Conservation (phyloP, 2,888 invertebrate genomes). For the Miltochrista miniata region DNA sequence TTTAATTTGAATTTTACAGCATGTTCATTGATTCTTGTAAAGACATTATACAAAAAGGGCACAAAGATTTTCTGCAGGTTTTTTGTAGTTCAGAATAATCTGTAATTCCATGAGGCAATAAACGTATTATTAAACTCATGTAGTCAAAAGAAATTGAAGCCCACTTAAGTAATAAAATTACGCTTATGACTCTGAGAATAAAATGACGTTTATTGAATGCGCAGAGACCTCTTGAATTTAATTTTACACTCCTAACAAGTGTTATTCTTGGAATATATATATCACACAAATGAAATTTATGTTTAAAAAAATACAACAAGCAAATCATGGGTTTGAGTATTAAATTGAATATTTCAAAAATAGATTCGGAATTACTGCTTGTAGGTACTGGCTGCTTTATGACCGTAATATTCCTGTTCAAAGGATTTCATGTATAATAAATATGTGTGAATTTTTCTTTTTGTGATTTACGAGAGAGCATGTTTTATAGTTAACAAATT, state of each 20-base stretch:
- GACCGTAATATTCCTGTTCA: conserved; percentile 40
- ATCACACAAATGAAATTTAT: conserved; percentile 30
- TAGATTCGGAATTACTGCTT: conserved; percentile 41
- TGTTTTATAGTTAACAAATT: conserved; percentile 72
- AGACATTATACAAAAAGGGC: too few relatives aligned
- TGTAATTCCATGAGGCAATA: neutral
- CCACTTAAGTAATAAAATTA: conserved; percentile 33
- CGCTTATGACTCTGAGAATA: conserved; percentile 25
- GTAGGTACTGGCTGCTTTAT: conserved; percentile 47
- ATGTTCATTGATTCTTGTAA: too few relatives aligned
- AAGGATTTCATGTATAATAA: conserved; percentile 43
- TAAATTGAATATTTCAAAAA: conserved; percentile 52
- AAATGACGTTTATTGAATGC: conserved; percentile 35
- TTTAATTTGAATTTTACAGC: too few relatives aligned
- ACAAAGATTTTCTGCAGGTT: too few relatives aligned
- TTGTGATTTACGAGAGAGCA: conserved; percentile 54
- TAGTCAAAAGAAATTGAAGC: conserved; percentile 13
- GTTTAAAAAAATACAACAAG: conserved; percentile 21
- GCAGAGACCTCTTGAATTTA: conserved; percentile 14
- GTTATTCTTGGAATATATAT: conserved; percentile 37
- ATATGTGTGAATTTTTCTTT: conserved; percentile 48
- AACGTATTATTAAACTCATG: conserved; percentile 7
- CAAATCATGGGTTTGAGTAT: conserved; percentile 33
- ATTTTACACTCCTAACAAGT: conserved; percentile 17
- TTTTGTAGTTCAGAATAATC: too few relatives aligned